Evolutionary conservation across 2,113 vertebrate species (phyloP).

Genomic region (Microtus ochrogaster): DNA sequence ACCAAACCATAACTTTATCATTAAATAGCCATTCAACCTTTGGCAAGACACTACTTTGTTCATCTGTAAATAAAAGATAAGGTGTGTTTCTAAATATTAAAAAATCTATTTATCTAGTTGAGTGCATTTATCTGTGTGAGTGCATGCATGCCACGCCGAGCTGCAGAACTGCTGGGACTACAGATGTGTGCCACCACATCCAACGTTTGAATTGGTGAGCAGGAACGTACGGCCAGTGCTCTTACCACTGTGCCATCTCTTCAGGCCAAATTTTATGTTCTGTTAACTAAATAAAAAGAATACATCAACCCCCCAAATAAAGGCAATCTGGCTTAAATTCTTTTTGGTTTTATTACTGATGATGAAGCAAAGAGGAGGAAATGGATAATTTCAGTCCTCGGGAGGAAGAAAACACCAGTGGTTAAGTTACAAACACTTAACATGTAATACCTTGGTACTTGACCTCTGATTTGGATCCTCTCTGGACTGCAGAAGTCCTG

Average conservation of each 20-base stretch:
- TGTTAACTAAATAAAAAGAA: slow-evolving; percentile 59
- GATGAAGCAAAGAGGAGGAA: neutral
- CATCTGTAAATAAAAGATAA: slow-evolving; percentile 26
- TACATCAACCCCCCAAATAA: neutral
- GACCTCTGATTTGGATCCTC: slow-evolving; percentile 98
- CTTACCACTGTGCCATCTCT: neutral
- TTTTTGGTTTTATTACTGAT: neutral
- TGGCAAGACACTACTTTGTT: neutral
- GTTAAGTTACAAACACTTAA: neutral
- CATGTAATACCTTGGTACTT: slow-evolving; percentile 91
- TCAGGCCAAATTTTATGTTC: neutral
- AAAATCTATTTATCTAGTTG: neutral
- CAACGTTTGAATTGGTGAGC: no score
- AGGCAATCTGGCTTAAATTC: neutral
- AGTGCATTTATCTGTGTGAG: neutral
- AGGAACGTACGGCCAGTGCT: accelerated
- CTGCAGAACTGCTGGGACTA: neutral
- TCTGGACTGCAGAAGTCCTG: slow-evolving; percentile 93
- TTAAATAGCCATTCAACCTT: neutral
- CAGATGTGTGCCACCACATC: neutral
- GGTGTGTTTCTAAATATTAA: neutral
- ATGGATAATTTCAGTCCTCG: neutral
- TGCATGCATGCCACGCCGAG: accelerated
- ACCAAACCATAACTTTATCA: neutral
- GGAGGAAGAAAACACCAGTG: neutral